These are phyloP conservation scores for Catocala sponsa DNA, from an alignment of 2,888 invertebrate species.

Conservation along the genomic window DNA sequence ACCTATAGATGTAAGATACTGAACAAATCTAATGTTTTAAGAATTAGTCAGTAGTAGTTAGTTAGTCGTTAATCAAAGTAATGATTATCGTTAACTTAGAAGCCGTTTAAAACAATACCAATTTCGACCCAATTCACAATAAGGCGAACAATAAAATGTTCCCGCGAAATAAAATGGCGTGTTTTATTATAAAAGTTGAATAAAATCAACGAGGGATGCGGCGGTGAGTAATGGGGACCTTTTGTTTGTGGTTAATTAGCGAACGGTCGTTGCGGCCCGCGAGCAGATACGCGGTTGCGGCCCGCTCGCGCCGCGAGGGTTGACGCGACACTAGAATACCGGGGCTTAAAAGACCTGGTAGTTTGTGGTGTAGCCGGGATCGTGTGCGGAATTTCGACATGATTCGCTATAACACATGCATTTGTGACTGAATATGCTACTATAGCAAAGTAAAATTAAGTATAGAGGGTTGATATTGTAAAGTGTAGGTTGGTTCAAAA, in stretches of 20 bases:
- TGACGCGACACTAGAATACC: slow-evolving; percentile 22
- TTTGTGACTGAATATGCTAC: not conserved
- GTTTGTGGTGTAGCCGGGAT: slow-evolving; percentile 30
- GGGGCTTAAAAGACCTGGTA: slow-evolving; percentile 28
- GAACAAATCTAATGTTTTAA: too few species aligned
- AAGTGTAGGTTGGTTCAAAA: too few species aligned
- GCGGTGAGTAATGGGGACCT: slow-evolving; percentile 55
- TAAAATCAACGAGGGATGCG: slow-evolving; percentile 52
- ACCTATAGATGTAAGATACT: too few species aligned
- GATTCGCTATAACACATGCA: not conserved
- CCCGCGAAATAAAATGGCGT: slow-evolving; percentile 43
- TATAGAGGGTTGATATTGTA: too few species aligned
- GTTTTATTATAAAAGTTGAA: slow-evolving; percentile 51
- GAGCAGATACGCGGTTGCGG: slow-evolving; percentile 32
- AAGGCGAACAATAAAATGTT: slow-evolving; percentile 46
- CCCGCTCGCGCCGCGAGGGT: slow-evolving; percentile 24
- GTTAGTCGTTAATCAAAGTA: too few species aligned
- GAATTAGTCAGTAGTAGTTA: not conserved
- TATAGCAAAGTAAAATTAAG: not conserved
- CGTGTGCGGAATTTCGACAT: not conserved
- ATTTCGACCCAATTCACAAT: slow-evolving; percentile 34
- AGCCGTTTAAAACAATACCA: slow-evolving; percentile 40
- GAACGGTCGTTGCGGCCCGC: slow-evolving; percentile 42
- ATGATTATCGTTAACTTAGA: slow-evolving; percentile 5
- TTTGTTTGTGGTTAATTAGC: slow-evolving; percentile 64